These are phyloP conservation scores for Pseudolaguvia tuberculata DNA, from an alignment of 2,113 vertebrate species.

Conservation along the genomic window DNA sequence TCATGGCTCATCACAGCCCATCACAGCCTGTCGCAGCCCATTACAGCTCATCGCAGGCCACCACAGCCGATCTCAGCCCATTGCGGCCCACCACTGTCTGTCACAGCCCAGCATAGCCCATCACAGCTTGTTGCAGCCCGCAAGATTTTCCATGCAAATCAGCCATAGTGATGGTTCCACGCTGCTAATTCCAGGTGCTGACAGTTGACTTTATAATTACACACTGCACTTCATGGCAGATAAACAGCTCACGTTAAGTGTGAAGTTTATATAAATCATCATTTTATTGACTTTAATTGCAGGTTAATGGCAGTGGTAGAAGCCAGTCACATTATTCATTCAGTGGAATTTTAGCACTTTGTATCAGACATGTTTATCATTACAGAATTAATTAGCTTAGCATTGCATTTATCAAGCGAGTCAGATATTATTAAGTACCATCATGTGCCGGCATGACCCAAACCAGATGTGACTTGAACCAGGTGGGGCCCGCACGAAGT, in stretches of 20 bases:
- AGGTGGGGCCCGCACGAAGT: too few species aligned
- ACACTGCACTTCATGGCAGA: not conserved
- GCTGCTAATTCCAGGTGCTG: constrained; percentile 5
- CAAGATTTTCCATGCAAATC: constrained; percentile 1
- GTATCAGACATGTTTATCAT: constrained; percentile 17
- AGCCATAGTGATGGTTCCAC: not conserved
- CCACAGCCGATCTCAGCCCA: too few species aligned
- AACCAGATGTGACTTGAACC: too few species aligned
- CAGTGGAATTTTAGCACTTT: not conserved
- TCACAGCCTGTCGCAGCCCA: too few species aligned
- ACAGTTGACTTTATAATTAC: constrained; percentile 3
- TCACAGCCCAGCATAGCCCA: too few species aligned
- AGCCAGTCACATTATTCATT: not conserved
- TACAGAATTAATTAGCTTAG: constrained; percentile 35
- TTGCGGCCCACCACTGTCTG: too few species aligned
- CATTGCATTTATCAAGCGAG: too few species aligned
- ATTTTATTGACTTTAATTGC: constrained; percentile 6
- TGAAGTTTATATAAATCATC: constrained; percentile 4
- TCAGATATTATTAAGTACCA: constrained; percentile 34
- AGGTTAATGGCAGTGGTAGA: not conserved
- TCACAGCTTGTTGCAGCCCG: too few species aligned
- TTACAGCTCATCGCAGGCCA: too few species aligned
- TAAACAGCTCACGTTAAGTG: constrained; percentile 3
- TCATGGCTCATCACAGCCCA: too few species aligned
- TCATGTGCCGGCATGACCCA: constrained; percentile 27